Percentiles rank a stretch among this genome's conserved stretches.
phyloP scores from a whole-genome alignment of 92 coral and sea anemone species.

The Umimayanthus kanabou region DNA sequence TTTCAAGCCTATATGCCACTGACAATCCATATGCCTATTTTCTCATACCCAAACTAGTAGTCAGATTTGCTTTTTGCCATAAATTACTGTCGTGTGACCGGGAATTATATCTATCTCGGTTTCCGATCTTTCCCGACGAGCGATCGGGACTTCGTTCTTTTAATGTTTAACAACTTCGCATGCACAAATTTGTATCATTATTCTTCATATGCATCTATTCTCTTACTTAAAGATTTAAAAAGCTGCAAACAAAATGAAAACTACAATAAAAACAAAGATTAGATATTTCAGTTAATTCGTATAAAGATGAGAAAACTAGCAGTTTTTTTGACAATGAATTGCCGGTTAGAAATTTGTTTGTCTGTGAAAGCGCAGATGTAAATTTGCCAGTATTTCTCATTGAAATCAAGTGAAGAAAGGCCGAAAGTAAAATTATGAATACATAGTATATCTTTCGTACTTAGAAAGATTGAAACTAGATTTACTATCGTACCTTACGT shows the following conservation, averaged over 20 bases:
- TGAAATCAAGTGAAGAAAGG: not conserved
- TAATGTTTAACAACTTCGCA: not conserved
- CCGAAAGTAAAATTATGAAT: not conserved
- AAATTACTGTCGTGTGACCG: not conserved
- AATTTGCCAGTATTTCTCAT: not conserved
- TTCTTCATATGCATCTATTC: not conserved
- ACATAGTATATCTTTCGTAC: not conserved
- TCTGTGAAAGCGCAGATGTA: constrained; percentile 39
- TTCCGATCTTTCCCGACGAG: constrained; percentile 2
- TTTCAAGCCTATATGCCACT: constrained; percentile 40
- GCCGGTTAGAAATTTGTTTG: constrained; percentile 19
- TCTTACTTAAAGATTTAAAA: not conserved
- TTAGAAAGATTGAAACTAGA: not conserved
- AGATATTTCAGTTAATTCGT: not conserved
- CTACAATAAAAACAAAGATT: not conserved
- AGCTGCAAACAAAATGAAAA: not conserved
- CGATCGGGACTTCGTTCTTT: not conserved
- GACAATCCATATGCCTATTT: constrained; percentile 57
- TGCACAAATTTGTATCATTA: not conserved
- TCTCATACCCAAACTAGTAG: constrained; percentile 56
- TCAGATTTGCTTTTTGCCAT: constrained; percentile 53
- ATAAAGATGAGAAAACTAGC: constrained; percentile 13
- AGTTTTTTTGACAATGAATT: constrained; percentile 18
- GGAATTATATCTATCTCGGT: not conserved
- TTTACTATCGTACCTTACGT: not conserved